A percentile compares a stretch with the other conserved stretches of the same genome.
Evolutionary conservation across 1,140 invertebrate species (phyloP).

Genomic region (Pomacea maculata): DNA sequence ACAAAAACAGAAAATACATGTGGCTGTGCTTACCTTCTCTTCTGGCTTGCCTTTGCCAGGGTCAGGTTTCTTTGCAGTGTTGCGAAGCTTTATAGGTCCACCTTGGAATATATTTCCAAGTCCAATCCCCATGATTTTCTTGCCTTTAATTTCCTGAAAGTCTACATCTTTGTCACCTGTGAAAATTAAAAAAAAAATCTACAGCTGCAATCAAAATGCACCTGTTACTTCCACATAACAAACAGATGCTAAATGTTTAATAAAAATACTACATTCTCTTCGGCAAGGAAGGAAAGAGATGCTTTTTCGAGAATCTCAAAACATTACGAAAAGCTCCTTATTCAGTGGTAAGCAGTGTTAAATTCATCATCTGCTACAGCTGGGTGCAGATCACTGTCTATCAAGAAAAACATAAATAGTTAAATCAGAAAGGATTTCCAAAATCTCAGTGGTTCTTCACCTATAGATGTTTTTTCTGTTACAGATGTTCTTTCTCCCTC

Average conservation of each 20-base stretch:
- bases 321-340: too few relatives aligned
- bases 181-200: background rate
- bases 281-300: too few relatives aligned
- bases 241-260: background rate
- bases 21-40: conserved; percentile 18
- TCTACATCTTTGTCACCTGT: conserved; percentile 33
- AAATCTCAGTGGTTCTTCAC: background rate
- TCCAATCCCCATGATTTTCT: conserved; percentile 61
- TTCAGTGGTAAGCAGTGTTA: too few relatives aligned
- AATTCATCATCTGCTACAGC: too few relatives aligned
- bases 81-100: conserved; percentile 58
- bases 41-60: conserved; percentile 21
- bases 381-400: too few relatives aligned
- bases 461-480: background rate
- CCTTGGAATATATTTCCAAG: conserved; percentile 63
- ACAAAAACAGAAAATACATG: background rate
- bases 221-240: background rate
- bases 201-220: background rate
- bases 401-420: too few relatives aligned
- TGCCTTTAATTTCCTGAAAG: conserved; percentile 53
- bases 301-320: too few relatives aligned
- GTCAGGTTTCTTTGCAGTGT: conserved; percentile 21
- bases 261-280: too few relatives aligned
- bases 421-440: background rate
- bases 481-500: background rate